Evolutionary conservation across 1,140 invertebrate genomes (phyloP).

Genomic region (Teleogryllus occipitalis): DNA sequence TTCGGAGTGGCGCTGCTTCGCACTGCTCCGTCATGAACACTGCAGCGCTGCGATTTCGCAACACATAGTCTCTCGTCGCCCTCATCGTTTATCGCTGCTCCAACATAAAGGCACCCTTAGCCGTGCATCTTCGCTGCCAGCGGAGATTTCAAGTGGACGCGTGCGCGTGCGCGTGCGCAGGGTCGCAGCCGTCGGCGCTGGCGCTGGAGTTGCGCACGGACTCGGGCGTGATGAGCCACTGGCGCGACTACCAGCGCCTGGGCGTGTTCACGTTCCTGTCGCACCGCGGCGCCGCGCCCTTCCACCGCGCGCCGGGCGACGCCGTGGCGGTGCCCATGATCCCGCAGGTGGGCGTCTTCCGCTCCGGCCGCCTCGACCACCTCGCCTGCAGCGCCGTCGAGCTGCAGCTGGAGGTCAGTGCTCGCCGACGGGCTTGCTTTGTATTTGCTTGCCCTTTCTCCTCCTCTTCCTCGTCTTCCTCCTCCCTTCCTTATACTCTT

Average conservation of each 20-base stretch:
- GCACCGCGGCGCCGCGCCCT: constrained; percentile 28
- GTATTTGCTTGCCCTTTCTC: too few species aligned
- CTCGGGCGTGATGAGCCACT: constrained; percentile 33
- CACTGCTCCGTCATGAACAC: too few species aligned
- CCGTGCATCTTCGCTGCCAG: neutral
- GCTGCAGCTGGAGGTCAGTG: constrained; percentile 29
- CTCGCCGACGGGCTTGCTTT: too few species aligned
- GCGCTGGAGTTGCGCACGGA: constrained; percentile 30
- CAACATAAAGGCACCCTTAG: too few species aligned
- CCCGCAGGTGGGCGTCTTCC: constrained; percentile 29
- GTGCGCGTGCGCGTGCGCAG: constrained; percentile 2
- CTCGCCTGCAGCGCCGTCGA: constrained; percentile 26
- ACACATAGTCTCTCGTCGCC: too few species aligned
- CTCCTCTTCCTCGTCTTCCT: too few species aligned
- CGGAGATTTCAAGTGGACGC: neutral
- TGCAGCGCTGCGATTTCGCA: too few species aligned
- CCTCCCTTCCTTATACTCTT: too few species aligned
- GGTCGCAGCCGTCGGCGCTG: constrained; percentile 7
- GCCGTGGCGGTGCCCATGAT: constrained; percentile 31
- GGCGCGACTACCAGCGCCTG: constrained; percentile 31
- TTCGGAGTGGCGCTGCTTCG: too few species aligned
- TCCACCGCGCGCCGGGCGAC: constrained; percentile 23
- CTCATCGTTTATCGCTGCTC: too few species aligned
- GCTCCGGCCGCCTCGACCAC: constrained; percentile 27
- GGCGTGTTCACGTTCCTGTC: constrained; percentile 31